Evolutionary conservation across 1,140 invertebrate species (phyloP).

Genomic region (Carposina sasakii): DNA sequence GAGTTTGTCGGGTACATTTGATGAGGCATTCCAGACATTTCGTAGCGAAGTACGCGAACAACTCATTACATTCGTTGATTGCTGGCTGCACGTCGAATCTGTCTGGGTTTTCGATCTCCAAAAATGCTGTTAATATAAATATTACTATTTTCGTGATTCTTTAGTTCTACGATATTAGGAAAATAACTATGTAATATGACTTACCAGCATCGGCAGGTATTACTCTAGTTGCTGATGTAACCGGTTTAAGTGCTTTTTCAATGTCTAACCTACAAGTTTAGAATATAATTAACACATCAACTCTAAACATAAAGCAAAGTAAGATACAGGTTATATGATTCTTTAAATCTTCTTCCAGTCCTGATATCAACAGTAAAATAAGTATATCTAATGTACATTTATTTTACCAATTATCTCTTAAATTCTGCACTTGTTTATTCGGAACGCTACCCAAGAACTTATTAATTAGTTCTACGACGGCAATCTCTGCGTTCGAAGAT

Average conservation of each 20-base stretch:
- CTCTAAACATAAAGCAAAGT: too few species aligned
- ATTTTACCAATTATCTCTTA: slow-evolving; percentile 75
- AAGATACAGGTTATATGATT: too few species aligned
- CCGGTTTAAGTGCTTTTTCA: slow-evolving; percentile 73
- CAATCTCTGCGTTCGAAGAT: slow-evolving; percentile 74
- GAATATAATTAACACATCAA: slow-evolving; percentile 4
- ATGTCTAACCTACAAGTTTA: slow-evolving; percentile 71
- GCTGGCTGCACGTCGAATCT: slow-evolving; percentile 74
- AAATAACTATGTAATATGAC: slow-evolving; percentile 7
- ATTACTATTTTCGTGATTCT: not conserved
- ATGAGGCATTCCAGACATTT: slow-evolving; percentile 80
- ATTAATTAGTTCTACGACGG: slow-evolving; percentile 80
- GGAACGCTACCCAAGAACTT: slow-evolving; percentile 77
- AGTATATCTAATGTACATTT: not conserved
- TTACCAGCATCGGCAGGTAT: slow-evolving; percentile 73
- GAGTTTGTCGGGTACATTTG: slow-evolving; percentile 78
- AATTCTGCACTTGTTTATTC: slow-evolving; percentile 70
- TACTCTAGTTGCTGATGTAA: slow-evolving; percentile 73
- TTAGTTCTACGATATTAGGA: not conserved
- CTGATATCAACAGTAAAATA: too few species aligned
- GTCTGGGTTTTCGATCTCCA: slow-evolving; percentile 74
- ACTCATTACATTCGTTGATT: slow-evolving; percentile 82
- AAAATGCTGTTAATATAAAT: slow-evolving; percentile 66
- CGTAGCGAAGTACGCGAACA: slow-evolving; percentile 82
- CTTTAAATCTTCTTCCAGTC: too few species aligned